Base-by-base conservation (phyloP, 2,113 vertebrate species). In the Nothoprocta perdicaria region DNA sequence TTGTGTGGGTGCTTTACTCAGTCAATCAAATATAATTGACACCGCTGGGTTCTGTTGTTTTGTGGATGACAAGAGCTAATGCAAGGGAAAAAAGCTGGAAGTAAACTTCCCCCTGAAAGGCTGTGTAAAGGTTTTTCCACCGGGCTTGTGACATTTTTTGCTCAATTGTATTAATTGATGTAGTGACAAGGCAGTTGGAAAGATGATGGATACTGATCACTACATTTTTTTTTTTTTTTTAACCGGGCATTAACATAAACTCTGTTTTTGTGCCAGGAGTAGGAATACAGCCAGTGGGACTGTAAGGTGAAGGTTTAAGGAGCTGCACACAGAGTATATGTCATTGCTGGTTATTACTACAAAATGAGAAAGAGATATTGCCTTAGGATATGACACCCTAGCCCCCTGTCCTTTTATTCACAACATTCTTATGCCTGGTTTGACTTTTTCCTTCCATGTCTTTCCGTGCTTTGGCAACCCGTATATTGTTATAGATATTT, bases 21-120 rank as follows among this genome's bases (percentile, higher is more conserved):
- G 99, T 99, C 99, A 99, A 99, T 99, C 99, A 99, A 98, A 99
- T 99, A 99, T 99, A 99, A 99, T 99, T 99, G 99, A 99, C 99
- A 99, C 98, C 99, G 96, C 99, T 99, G 99, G 98, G 99, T 99
- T 98, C 97, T 98, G 98, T 98, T 98, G 98, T 98, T 98, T 98
- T 97, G 96, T 97, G 98, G 98, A 99, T 99, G 99, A 99, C 99
- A 99, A 98, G 98, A 98, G 97, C 98, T 98, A 99, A 99, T 99
- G 98, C 98, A 98, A 99, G 96, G 95, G 96, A 91, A 98, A 98
- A 98, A 98, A 97, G 97, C 98, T 97, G 97, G 96, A 96, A 97
- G 98, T 98, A 98, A 98, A 98, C 98, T 98, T 98, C 97, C 97
- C 96, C 88, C 92, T 97, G 97, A 97, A 98, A 98, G 97, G 97